Evolutionary conservation across 2,113 vertebrate genomes (phyloP).

Genomic region (Suncus etruscus): DNA sequence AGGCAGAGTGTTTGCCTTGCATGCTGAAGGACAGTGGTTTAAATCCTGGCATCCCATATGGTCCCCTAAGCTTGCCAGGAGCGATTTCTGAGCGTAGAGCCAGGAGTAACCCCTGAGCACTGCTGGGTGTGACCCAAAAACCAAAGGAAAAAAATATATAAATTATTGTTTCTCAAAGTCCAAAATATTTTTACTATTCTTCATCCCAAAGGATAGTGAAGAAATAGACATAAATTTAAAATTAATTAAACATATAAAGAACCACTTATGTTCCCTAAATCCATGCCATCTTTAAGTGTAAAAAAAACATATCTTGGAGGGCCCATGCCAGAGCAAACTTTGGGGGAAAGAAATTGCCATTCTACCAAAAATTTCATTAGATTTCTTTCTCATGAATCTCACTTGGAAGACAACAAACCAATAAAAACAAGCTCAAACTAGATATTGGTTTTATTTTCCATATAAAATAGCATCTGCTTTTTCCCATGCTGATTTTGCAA

Average conservation of each 20-base stretch:
- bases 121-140: too few species aligned
- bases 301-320: neutral
- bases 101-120: too few species aligned
- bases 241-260: neutral
- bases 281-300: neutral
- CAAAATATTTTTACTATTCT: neutral
- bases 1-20: too few species aligned
- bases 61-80: too few species aligned
- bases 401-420: constrained; percentile 2
- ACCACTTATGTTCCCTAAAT: neutral
- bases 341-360: neutral
- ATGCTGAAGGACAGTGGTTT: too few species aligned
- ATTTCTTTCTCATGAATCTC: neutral
- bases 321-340: neutral
- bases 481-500: constrained; percentile 79
- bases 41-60: too few species aligned
- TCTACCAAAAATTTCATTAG: neutral
- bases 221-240: constrained; percentile 38
- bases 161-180: constrained; percentile 18
- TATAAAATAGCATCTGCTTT: constrained; percentile 63
- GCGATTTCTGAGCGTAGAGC: too few species aligned
- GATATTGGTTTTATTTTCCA: constrained; percentile 54
- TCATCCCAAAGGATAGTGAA: constrained; percentile 15
- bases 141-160: too few species aligned
- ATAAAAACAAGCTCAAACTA: constrained; percentile 37